These are phyloP conservation scores for Argya squamiceps DNA, from an alignment of 2,797 vertebrate species.

Conservation along the genomic window DNA sequence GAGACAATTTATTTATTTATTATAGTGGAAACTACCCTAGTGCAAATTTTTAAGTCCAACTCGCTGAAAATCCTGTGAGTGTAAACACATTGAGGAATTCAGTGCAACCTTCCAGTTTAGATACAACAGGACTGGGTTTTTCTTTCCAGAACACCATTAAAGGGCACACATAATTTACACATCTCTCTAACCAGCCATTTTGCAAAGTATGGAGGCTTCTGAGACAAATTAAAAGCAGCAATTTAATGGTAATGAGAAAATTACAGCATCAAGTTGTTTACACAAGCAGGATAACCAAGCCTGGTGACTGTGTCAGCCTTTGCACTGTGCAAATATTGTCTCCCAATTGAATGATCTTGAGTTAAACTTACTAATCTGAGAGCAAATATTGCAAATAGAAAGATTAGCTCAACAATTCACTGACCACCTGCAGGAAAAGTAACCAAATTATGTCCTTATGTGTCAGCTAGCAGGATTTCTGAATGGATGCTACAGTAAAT, in stretches of 20 bases:
- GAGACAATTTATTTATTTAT: background rate
- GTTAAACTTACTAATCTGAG: background rate
- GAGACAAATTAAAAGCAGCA: slow-evolving; percentile 11
- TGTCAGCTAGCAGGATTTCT: background rate
- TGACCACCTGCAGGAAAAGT: background rate
- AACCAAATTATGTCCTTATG: background rate
- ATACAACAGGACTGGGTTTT: background rate
- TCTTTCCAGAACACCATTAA: background rate
- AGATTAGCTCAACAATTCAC: background rate
- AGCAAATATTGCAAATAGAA: background rate
- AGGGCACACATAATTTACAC: background rate
- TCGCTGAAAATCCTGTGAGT: background rate
- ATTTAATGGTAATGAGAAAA: slow-evolving; percentile 39
- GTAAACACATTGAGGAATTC: background rate
- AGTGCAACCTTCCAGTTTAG: background rate
- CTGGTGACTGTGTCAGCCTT: background rate
- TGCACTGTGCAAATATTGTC: background rate
- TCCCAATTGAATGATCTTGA: background rate
- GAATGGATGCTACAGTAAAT: background rate
- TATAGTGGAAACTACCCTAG: background rate
- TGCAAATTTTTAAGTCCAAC: background rate
- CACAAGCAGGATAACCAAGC: background rate
- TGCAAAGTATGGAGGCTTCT: background rate
- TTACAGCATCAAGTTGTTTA: slow-evolving; percentile 21
- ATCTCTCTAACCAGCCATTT: background rate